Evolutionary conservation across 2,888 invertebrate genomes (phyloP).

Genomic region (Cheilosia soror): DNA sequence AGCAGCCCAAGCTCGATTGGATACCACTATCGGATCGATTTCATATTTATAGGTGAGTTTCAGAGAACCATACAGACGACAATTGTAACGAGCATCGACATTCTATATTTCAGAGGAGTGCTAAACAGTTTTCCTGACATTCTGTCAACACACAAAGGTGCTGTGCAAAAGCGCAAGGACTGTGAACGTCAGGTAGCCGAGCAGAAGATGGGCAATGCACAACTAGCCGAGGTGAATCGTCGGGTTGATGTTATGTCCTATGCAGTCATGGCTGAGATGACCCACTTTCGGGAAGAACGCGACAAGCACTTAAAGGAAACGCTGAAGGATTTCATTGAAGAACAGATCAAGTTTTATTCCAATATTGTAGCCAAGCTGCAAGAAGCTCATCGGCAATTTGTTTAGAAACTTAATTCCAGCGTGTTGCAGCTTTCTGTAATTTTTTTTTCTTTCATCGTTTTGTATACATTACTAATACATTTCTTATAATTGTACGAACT

Average conservation of each 20-base stretch:
- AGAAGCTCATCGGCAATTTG: constrained; percentile 85
- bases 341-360: constrained; percentile 96
- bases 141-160: constrained; percentile 94
- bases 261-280: constrained; percentile 96
- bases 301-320: constrained; percentile 93
- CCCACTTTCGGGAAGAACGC: constrained; percentile 95
- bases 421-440: constrained; percentile 29
- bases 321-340: constrained; percentile 93
- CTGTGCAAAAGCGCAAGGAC: constrained; percentile 94
- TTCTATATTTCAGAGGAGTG: constrained; percentile 87
- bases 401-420: constrained; percentile 74
- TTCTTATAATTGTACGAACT: constrained; percentile 10
- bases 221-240: constrained; percentile 91
- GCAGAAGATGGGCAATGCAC: constrained; percentile 92
- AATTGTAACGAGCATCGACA: not conserved
- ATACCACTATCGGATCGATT: constrained; percentile 95
- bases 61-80: too few species aligned
- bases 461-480: not conserved
- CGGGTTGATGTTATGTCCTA: constrained; percentile 97
- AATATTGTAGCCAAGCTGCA: constrained; percentile 91
- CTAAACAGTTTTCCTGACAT: constrained; percentile 96
- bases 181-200: constrained; percentile 92
- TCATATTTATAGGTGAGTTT: constrained; percentile 90
- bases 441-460: constrained; percentile 17
- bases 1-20: constrained; percentile 95